Evolutionary conservation across 2,888 invertebrate species (phyloP).

Genomic region (Melangyna quadrimaculata): DNA sequence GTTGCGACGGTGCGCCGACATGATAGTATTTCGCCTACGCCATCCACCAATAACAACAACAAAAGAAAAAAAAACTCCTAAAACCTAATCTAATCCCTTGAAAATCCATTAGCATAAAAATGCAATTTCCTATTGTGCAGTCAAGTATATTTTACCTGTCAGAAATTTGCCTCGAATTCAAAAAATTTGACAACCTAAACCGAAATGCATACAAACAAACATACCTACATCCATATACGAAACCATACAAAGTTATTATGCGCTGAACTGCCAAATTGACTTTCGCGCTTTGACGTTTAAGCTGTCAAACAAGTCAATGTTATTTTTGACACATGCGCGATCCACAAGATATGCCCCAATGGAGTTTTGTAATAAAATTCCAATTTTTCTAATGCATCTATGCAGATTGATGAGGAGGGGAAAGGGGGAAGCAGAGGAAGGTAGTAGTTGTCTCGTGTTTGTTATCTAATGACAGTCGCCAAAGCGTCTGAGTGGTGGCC

Average conservation of each 20-base stretch:
- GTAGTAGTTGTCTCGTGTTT: conserved; percentile 28
- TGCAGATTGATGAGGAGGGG: too few relatives aligned
- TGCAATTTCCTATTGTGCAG: conserved; percentile 27
- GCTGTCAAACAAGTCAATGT: conserved; percentile 42
- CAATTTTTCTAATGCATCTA: conserved; percentile 43
- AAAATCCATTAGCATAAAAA: conserved; percentile 60
- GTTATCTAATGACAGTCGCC: conserved; percentile 68
- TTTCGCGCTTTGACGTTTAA: conserved; percentile 32
- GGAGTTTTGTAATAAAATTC: conserved; percentile 53
- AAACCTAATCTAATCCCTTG: conserved; percentile 43
- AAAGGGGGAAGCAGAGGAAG: neutral
- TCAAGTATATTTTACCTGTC: conserved; percentile 10
- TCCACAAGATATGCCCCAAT: conserved; percentile 27
- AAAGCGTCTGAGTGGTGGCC: conserved; percentile 62
- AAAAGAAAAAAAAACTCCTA: neutral
- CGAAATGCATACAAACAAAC: neutral
- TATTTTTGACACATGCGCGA: conserved; percentile 38
- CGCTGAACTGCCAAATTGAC: conserved; percentile 38
- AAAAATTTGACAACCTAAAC: conserved; percentile 32
- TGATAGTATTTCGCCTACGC: conserved; percentile 19
- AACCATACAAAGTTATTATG: neutral
- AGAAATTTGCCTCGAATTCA: conserved; percentile 19
- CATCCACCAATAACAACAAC: neutral
- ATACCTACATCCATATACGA: neutral
- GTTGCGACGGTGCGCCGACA: neutral